A percentile compares a stretch with the other conserved stretches of the same genome.
These are phyloP conservation scores for Triops longicaudatus DNA, from an alignment of 1,140 invertebrate species.

Conservation along the genomic window DNA sequence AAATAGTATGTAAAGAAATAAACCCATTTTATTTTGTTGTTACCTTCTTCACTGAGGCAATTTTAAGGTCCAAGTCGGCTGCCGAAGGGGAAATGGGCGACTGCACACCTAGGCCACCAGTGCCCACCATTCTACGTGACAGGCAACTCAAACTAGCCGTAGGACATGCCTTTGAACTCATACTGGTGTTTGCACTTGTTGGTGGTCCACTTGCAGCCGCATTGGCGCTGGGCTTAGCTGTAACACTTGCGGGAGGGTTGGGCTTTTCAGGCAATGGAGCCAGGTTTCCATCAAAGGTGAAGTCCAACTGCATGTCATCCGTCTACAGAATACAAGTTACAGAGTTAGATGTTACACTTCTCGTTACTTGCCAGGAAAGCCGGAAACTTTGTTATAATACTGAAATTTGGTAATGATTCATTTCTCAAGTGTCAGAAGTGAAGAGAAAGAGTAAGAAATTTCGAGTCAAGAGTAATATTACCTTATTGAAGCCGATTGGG, in stretches of 20 bases:
- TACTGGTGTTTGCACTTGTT: conserved; percentile 42
- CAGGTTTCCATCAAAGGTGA: conserved; percentile 64
- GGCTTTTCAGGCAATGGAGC: background rate
- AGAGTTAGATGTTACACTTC: too few relatives aligned
- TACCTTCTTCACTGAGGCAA: conserved; percentile 85
- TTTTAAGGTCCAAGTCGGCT: conserved; percentile 86
- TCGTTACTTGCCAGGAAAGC: too few relatives aligned
- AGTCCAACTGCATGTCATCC: conserved; percentile 82
- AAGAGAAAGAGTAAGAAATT: too few relatives aligned
- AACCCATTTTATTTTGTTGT: background rate
- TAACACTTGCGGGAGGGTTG: background rate
- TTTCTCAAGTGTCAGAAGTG: too few relatives aligned
- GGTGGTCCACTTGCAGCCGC: conserved; percentile 25
- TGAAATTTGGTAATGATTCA: too few relatives aligned
- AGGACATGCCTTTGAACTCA: conserved; percentile 58
- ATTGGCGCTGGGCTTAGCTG: background rate
- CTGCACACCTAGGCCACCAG: conserved; percentile 38
- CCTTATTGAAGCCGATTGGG: conserved; percentile 51
- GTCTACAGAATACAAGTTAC: too few relatives aligned
- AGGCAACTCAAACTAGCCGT: conserved; percentile 36
- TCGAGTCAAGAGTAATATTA: background rate
- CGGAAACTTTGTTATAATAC: too few relatives aligned
- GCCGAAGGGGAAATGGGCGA: conserved; percentile 60
- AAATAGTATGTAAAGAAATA: background rate
- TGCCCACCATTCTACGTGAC: conserved; percentile 20